Evolutionary conservation across 2,113 vertebrate genomes (phyloP), one percentile per base, ranked within the genome.

Genomic region (Proteles cristata): DNA sequence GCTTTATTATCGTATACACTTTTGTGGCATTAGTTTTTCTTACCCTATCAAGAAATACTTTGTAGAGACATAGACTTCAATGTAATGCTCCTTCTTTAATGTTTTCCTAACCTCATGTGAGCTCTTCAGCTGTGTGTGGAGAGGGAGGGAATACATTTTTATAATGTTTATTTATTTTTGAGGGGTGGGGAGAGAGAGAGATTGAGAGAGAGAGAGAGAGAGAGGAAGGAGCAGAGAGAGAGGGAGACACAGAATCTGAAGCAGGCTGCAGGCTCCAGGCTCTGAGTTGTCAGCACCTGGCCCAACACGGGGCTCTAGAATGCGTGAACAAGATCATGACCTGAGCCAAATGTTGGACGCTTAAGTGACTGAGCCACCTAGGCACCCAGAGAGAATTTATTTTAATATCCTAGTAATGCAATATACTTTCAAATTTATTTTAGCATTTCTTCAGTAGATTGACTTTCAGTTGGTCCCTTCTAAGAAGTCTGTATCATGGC

Each of bases 381-480:
- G 58, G 58, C 8, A 2, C 58, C 21, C 58, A 8, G 21, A 61
- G 21, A 8, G 21, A 61, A 61, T 61, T 23, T 8, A 8, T 71
- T 91, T 65, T 48, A 48, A 74, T 43, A 26, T 43, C 4, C 86
- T 84, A 58, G 45, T 26, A 26, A 87, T 21, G 74, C 93, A 97
- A 68, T 58, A n/a, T 21, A n/a, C 7, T 61, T 92, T 88, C 35
- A 65, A 53, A 84, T 82, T 88, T 85, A 69, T 63, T 79, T 93
- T 74, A 48, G 10, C 14, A 1, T 90, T 94, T 88, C 43, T 73
- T 97, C 35, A 50, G 7, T 68, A 79, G 33, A 35, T 16, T 73
- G 7, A 73, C 45, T 55, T 50, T 96, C 89, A 97, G 21, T 53
- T 71, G 85, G 17, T 96, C 74, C 63, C 93, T 91, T 48, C 39